phyloP scores from a whole-genome alignment of 1,140 invertebrate genomes.

The Tetranychus cinnabarinus region DNA sequence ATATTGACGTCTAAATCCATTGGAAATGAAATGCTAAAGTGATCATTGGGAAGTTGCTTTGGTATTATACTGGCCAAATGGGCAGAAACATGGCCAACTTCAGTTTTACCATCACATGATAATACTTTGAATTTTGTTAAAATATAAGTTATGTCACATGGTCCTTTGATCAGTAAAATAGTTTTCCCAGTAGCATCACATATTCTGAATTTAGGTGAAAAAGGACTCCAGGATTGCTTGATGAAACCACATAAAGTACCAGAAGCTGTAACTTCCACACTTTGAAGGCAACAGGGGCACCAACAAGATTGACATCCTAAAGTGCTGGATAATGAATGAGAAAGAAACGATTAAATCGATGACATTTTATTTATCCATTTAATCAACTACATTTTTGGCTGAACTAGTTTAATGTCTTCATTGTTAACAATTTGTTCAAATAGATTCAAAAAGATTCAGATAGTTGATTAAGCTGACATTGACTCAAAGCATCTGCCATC shows the following conservation, averaged over 20 bases:
- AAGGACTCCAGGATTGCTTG: slow-evolving; percentile 60
- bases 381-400: too few relatives aligned
- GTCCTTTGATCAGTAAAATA: slow-evolving; percentile 37
- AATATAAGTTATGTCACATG: slow-evolving; percentile 42
- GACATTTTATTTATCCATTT: too few relatives aligned
- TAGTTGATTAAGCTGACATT: too few relatives aligned
- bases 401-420: too few relatives aligned
- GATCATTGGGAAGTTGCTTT: too few relatives aligned
- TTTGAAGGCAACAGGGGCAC: slow-evolving; percentile 60
- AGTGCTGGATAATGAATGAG: slow-evolving; percentile 19
- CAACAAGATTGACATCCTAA: slow-evolving; percentile 49
- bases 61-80: slow-evolving; percentile 39
- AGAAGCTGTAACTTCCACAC: slow-evolving; percentile 37
- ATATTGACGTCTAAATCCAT: too few relatives aligned
- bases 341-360: too few relatives aligned
- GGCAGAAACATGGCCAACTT: slow-evolving; percentile 47
- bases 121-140: slow-evolving; percentile 43
- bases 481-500: too few relatives aligned
- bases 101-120: background rate
- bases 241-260: slow-evolving; percentile 47
- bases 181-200: slow-evolving; percentile 40
- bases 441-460: too few relatives aligned
- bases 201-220: slow-evolving; percentile 47
- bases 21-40: too few relatives aligned
- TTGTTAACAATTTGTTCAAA: too few relatives aligned